phyloP scores from a whole-genome alignment of 2,888 invertebrate genomes.

The Petrophora chlorosata region DNA sequence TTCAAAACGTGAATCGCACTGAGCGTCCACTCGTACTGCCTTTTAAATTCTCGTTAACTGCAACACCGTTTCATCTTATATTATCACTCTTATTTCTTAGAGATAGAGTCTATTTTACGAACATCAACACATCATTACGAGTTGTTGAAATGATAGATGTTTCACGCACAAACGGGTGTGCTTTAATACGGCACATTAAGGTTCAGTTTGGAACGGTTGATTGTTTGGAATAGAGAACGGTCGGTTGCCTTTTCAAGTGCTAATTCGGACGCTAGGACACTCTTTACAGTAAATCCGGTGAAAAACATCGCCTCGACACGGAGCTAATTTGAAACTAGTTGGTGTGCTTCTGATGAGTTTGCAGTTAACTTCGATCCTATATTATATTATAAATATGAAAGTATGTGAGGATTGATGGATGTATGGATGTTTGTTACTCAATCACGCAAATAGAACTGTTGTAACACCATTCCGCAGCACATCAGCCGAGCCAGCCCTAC shows the following conservation, averaged over 20 bases:
- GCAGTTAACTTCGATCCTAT: neutral
- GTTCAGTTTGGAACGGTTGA: neutral
- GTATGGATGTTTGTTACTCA: too few species aligned
- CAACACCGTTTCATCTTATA: neutral
- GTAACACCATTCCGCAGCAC: too few species aligned
- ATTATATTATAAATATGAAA: too few species aligned
- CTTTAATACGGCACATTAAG: slow-evolving; percentile 2
- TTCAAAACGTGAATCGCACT: slow-evolving; percentile 19
- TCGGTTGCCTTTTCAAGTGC: slow-evolving; percentile 17
- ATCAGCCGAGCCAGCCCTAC: too few species aligned
- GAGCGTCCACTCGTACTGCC: slow-evolving; percentile 17
- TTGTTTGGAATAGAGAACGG: slow-evolving; percentile 3
- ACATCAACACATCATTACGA: too few species aligned
- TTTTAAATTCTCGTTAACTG: slow-evolving; percentile 19
- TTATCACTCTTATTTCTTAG: neutral
- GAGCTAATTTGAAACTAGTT: slow-evolving; percentile 7
- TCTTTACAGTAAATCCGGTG: slow-evolving; percentile 8
- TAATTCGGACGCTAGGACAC: slow-evolving; percentile 15
- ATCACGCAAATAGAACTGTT: too few species aligned
- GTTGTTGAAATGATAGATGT: slow-evolving; percentile 6
- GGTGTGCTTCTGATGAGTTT: neutral
- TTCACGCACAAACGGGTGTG: slow-evolving; percentile 1
- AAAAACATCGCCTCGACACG: slow-evolving; percentile 5
- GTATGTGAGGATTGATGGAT: too few species aligned
- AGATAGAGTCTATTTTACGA: slow-evolving; percentile 8